These are phyloP conservation scores for Protosalanx chinensis DNA, from an alignment of 2,797 vertebrate species.

Conservation along the genomic window DNA sequence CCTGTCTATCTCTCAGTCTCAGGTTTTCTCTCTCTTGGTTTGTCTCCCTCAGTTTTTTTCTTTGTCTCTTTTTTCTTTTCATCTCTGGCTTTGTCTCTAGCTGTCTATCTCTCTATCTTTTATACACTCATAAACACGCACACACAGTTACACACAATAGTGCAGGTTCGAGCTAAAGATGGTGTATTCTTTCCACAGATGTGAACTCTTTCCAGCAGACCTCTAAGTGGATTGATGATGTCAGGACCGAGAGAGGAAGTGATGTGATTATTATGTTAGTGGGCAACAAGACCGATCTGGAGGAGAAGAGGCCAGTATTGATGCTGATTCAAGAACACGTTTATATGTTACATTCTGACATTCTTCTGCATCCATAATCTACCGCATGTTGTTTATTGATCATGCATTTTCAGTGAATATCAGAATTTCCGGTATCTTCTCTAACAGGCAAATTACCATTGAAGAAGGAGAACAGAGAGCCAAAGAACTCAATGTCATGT, in stretches of 20 bases:
- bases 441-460: constrained; percentile 86
- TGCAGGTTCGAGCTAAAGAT: neutral
- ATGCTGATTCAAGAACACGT: neutral
- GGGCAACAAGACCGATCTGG: constrained; percentile 91
- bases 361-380: neutral
- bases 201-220: constrained; percentile 94
- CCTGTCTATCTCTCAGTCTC: neutral
- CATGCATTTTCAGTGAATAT: neutral
- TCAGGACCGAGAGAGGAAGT: constrained; percentile 91
- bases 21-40: no score
- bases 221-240: constrained; percentile 93
- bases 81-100: neutral
- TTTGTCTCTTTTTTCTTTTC: constrained; percentile 1
- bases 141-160: neutral
- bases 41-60: neutral
- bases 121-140: neutral
- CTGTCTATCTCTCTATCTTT: neutral
- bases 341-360: neutral
- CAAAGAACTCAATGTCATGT: constrained; percentile 94
- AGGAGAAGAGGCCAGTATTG: constrained; percentile 83
- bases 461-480: constrained; percentile 91
- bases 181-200: constrained; percentile 67
- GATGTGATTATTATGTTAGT: constrained; percentile 95
- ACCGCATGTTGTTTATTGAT: neutral
- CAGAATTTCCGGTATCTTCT: constrained; percentile 36